These are phyloP conservation scores for Menura novaehollandiae DNA, from an alignment of 2,113 vertebrate genomes.

Conservation along the genomic window DNA sequence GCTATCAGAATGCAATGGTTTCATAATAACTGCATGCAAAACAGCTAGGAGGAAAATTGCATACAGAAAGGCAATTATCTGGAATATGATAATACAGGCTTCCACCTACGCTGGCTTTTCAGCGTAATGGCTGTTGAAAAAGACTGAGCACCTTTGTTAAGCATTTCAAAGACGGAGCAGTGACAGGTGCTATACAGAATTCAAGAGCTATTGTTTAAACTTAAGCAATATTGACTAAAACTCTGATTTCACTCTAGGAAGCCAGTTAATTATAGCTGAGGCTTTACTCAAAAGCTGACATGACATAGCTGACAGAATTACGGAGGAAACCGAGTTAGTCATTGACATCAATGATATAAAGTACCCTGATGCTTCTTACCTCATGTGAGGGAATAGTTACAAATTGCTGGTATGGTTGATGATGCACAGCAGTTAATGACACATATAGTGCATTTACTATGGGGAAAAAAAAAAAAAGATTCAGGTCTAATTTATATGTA, in stretches of 20 bases:
- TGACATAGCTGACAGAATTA: background rate
- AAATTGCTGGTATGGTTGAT: background rate
- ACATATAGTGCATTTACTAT: background rate
- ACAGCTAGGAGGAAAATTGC: background rate
- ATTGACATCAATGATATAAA: background rate
- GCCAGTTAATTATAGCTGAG: slow-evolving; percentile 3
- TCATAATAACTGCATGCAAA: slow-evolving; percentile 3
- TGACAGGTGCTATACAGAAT: background rate
- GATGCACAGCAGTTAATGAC: background rate
- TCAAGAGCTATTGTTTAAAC: slow-evolving; percentile 7
- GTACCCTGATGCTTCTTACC: background rate
- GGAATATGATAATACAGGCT: slow-evolving; percentile 1
- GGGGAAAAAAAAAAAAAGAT: background rate
- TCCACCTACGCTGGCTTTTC: background rate
- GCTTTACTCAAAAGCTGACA: background rate
- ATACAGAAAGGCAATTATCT: background rate
- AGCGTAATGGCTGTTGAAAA: background rate
- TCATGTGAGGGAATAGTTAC: background rate
- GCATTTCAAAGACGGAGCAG: background rate
- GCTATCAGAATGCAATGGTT: background rate
- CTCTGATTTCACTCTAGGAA: background rate
- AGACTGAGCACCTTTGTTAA: background rate
- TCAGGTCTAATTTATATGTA: background rate
- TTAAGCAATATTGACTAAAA: slow-evolving; percentile 33
- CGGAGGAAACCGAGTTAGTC: background rate